phyloP scores from a whole-genome alignment of 2,113 vertebrate species.

The Pimephales promelas region DNA sequence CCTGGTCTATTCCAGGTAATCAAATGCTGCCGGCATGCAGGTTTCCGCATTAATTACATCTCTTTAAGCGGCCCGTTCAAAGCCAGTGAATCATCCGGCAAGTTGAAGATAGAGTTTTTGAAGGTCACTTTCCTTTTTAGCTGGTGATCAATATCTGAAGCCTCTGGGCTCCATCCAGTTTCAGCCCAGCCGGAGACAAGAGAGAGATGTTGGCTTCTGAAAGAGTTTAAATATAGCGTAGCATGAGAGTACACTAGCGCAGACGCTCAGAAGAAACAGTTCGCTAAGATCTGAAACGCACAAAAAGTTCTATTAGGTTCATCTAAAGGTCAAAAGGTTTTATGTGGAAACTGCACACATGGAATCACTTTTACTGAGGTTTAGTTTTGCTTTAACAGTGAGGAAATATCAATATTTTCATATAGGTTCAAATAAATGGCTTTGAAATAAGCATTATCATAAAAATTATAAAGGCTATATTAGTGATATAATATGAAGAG shows the following conservation, averaged over 20 bases:
- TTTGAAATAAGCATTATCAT: no score
- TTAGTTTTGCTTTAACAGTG: background rate
- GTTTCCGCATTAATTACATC: conserved; percentile 38
- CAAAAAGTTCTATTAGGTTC: background rate
- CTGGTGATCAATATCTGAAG: conserved; percentile 30
- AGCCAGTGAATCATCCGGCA: conserved; percentile 27
- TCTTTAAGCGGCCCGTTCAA: conserved; percentile 29
- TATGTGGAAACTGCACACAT: no score
- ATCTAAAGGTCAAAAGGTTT: background rate
- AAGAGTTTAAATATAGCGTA: background rate
- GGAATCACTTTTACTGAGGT: no score
- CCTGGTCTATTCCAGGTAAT: conserved; percentile 14
- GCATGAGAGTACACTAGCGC: background rate
- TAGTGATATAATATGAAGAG: no score
- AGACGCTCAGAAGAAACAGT: background rate
- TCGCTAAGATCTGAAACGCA: background rate
- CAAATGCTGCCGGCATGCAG: conserved; percentile 12
- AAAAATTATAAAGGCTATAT: no score
- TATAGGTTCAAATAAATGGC: no score
- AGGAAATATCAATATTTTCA: no score
- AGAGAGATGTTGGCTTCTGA: background rate
- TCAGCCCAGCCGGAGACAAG: conserved; percentile 3
- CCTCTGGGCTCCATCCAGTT: conserved; percentile 26
- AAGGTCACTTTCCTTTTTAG: conserved; percentile 14
- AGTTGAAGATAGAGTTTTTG: conserved; percentile 14